Conservation (phyloP, 1,140 invertebrate genomes). For the Zaprionus tsacasi region DNA sequence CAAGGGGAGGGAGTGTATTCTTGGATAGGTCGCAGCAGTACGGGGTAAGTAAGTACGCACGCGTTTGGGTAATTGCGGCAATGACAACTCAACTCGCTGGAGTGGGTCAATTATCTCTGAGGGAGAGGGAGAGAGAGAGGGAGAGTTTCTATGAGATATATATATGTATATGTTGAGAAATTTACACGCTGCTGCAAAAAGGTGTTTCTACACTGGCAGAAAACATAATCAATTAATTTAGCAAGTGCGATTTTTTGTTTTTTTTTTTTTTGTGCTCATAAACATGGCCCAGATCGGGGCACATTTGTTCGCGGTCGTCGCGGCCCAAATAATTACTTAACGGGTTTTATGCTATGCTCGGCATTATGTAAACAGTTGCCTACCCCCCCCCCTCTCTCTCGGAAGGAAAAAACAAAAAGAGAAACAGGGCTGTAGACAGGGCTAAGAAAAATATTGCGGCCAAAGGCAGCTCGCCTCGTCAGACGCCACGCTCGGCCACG, state of each 20-base stretch:
- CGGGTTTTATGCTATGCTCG: conserved; percentile 57
- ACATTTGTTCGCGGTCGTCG: conserved; percentile 9
- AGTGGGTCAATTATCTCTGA: conserved; percentile 34
- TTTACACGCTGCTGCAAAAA: conserved; percentile 11
- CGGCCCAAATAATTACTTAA: conserved; percentile 59
- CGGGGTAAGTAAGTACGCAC: conserved; percentile 6
- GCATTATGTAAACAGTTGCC: conserved; percentile 54
- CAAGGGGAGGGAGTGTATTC: too few relatives aligned
- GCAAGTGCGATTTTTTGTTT: conserved; percentile 45
- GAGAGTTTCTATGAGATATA: too few relatives aligned
- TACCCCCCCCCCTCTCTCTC: background rate
- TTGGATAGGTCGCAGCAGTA: too few relatives aligned
- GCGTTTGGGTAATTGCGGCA: conserved; percentile 17
- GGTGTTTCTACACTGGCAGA: conserved; percentile 20
- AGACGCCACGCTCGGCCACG: conserved; percentile 24
- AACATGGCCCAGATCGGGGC: conserved; percentile 1
- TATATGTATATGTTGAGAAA: conserved; percentile 8
- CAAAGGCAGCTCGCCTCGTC: conserved; percentile 23
- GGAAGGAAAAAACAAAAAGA: conserved; percentile 1
- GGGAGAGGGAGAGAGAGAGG: background rate
- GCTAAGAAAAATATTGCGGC: conserved; percentile 43
- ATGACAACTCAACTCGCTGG: conserved; percentile 24
- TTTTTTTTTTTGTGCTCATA: conserved; percentile 33
- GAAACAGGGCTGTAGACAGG: conserved; percentile 24
- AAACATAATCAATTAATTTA: conserved; percentile 55